phyloP scores from a whole-genome alignment of 2,888 invertebrate species.

The Eristalis pertinax region DNA sequence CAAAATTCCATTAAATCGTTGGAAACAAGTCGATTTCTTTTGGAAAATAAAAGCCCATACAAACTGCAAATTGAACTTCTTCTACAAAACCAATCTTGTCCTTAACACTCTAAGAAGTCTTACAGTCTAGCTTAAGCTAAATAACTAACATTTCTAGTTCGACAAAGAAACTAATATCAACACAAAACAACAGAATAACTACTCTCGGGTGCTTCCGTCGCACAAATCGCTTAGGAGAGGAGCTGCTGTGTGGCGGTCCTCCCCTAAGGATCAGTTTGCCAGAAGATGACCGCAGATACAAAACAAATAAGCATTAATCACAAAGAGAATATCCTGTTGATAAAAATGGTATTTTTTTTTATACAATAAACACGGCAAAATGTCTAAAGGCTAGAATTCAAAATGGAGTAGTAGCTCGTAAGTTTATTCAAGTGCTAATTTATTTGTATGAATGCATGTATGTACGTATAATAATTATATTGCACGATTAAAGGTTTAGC shows the following conservation, averaged over 20 bases:
- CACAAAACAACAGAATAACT: constrained; percentile 15
- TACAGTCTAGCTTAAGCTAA: constrained; percentile 39
- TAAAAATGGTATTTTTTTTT: neutral
- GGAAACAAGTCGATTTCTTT: neutral
- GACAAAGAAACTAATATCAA: constrained; percentile 6
- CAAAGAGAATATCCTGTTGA: neutral
- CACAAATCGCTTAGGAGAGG: neutral
- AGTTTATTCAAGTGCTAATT: constrained; percentile 32
- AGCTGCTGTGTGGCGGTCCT: neutral
- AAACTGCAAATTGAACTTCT: constrained; percentile 41
- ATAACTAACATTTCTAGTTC: constrained; percentile 10
- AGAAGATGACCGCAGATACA: neutral
- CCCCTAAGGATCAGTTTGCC: neutral
- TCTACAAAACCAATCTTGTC: constrained; percentile 26
- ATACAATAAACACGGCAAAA: constrained; percentile 37
- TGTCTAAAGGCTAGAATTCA: constrained; percentile 43
- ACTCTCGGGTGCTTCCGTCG: neutral
- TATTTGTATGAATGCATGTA: neutral
- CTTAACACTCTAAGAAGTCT: constrained; percentile 42
- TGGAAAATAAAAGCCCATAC: constrained; percentile 33
- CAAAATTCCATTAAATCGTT: constrained; percentile 11
- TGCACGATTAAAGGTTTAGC: constrained; percentile 64
- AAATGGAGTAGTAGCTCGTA: constrained; percentile 47
- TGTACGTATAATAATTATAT: constrained; percentile 41
- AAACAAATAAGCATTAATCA: constrained; percentile 22